A percentile compares a stretch with the other conserved stretches of the same genome.
phyloP scores from a whole-genome alignment of 1,140 invertebrate species.

The Drosophila oshimai region DNA sequence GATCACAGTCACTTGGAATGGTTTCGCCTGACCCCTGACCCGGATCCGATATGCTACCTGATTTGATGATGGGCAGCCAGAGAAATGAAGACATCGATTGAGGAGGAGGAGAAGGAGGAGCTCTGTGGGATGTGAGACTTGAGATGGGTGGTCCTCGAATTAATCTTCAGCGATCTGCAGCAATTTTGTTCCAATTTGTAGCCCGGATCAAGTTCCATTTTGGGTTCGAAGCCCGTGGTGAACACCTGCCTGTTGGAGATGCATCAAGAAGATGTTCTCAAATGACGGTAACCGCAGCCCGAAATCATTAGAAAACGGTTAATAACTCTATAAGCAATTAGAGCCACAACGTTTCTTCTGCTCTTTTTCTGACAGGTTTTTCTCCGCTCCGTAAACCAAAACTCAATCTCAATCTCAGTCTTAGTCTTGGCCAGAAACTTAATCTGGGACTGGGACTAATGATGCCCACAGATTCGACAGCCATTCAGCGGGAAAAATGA shows the following conservation, averaged over 20 bases:
- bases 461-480: constrained; percentile 43
- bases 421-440: constrained; percentile 12
- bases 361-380: constrained; percentile 18
- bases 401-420: constrained; percentile 13
- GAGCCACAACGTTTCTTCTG: constrained; percentile 10
- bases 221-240: neutral
- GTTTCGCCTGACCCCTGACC: constrained; percentile 39
- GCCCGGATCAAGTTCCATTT: constrained; percentile 13
- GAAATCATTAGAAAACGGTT: constrained; percentile 58
- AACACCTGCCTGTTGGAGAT: constrained; percentile 16
- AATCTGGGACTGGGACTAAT: constrained; percentile 49
- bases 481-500: constrained; percentile 37
- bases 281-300: constrained; percentile 34
- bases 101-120: no score
- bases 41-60: constrained; percentile 28
- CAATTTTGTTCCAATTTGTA: constrained; percentile 36
- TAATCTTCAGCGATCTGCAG: constrained; percentile 12
- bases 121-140: neutral
- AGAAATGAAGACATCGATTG: constrained; percentile 21
- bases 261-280: constrained; percentile 21
- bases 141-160: constrained; percentile 30
- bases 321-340: constrained; percentile 76
- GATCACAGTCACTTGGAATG: neutral
- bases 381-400: constrained; percentile 13
- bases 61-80: neutral